Evolutionary conservation across 23 tunicate species (phyloP).

Genomic region (Styela plicata): DNA sequence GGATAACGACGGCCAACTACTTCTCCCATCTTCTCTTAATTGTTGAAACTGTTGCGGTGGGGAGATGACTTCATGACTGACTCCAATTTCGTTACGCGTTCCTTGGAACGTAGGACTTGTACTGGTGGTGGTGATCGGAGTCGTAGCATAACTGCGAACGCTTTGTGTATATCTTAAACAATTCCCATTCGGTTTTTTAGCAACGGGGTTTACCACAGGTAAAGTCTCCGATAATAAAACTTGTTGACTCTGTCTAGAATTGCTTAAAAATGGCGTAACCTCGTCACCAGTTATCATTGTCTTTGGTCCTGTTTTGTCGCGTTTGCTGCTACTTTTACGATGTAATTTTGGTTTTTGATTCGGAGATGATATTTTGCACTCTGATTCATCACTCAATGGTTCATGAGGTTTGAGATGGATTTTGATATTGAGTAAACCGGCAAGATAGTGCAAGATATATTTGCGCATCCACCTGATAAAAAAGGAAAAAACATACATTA

Average conservation of each 20-base stretch:
- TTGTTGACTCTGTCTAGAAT: background rate
- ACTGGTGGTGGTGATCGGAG: background rate
- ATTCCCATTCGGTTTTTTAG: background rate
- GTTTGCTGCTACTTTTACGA: background rate
- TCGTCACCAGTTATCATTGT: background rate
- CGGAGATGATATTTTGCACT: background rate
- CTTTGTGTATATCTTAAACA: background rate
- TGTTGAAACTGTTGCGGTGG: background rate
- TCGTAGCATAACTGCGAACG: background rate
- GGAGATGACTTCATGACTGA: background rate
- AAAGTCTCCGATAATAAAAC: background rate
- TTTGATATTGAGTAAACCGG: constrained; percentile 1
- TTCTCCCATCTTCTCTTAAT: background rate
- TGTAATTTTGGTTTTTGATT: background rate
- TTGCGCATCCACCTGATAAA: constrained; percentile 16
- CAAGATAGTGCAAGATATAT: constrained; percentile 7
- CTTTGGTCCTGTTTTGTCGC: background rate
- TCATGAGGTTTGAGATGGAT: background rate
- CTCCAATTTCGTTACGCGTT: background rate
- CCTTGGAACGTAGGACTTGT: background rate
- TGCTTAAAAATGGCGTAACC: background rate
- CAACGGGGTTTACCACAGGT: background rate
- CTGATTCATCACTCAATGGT: background rate
- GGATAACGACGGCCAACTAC: background rate
- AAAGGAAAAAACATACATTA: no score